Base-by-base conservation (phyloP, 2,888 invertebrate species). In the Acholoe squamosa region DNA sequence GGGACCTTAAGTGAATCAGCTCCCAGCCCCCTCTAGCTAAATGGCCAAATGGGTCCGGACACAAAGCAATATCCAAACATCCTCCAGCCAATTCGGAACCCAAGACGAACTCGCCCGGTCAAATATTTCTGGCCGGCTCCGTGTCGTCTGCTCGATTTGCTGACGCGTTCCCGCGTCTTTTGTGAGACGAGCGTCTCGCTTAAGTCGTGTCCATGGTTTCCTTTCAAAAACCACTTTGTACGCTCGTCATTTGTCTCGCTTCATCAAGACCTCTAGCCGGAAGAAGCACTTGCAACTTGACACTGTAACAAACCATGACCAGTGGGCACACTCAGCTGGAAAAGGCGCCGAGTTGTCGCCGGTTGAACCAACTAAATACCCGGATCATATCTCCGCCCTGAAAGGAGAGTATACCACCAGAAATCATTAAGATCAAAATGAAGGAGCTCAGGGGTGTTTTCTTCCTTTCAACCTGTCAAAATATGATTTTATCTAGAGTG, bases 11-110 rank as follows among this genome's bases (percentile, higher is more conserved):
- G 71, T 71, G 71, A 71, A 71, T 71, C 71, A 71, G 25, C 28
- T n/a, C 1, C 12, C 3, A 61, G 61, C 52, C 88, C 88, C 31
- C 89, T 89, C 12, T 56, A 86, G 86, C 86, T 52, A 86, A 56
- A 86, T 86, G 86, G 86, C 28, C 89, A 61, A 34, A 34, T 89
- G 43, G 89, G 25, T 31, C 25, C 67, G 80, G 80, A 34, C 80
- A 80, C 80, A 80, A 80, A 80, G 80, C 80, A 80, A 80, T 80
- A 43, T 19, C 80, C 80, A 80, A 80, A 80, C 80, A 80, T 80
- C 80, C 80, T 43, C 34, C 14, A 43, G 80, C 80, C 80, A 80
- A 80, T 34, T 34, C 43, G 80, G 34, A 80, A 80, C 80, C 25
- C 34, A 80, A 80, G 80, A 33, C 80, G 80, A 43, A 43, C 80